Evolutionary conservation across 2,113 vertebrate species (phyloP).

Genomic region (Ovis aries): DNA sequence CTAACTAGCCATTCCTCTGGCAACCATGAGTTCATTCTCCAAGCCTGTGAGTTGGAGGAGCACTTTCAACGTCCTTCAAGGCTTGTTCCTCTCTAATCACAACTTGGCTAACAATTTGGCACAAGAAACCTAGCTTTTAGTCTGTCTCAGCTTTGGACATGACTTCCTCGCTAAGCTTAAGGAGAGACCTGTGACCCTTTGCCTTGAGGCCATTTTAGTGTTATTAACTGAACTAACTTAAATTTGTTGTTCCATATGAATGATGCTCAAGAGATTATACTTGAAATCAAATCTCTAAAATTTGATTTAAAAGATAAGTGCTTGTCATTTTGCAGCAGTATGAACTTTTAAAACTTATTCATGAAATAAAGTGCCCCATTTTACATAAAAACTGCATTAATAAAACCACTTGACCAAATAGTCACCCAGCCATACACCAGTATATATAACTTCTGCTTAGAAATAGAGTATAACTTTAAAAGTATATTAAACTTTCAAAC

Average conservation of each 20-base stretch:
- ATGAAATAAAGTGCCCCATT: neutral
- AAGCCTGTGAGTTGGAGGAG: neutral
- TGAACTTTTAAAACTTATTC: constrained; percentile 5
- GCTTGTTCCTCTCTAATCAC: neutral
- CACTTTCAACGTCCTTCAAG: neutral
- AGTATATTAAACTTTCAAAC: constrained; percentile 8
- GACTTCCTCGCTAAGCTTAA: neutral
- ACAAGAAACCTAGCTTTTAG: neutral
- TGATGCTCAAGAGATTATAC: neutral
- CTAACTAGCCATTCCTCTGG: neutral
- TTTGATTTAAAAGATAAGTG: neutral
- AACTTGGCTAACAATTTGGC: neutral
- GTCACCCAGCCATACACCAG: neutral
- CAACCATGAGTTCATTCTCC: neutral
- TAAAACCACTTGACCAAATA: constrained; percentile 33
- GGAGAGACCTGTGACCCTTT: neutral
- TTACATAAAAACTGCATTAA: constrained; percentile 13
- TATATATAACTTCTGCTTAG: neutral
- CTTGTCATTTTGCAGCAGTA: neutral
- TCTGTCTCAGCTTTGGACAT: neutral
- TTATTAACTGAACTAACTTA: neutral
- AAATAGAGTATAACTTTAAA: neutral
- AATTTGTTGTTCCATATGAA: neutral
- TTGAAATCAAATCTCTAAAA: constrained; percentile 26
- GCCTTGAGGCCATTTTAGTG: neutral